Conservation (phyloP, 2,797 vertebrate genomes). For the Alcedo quadribrachys region DNA sequence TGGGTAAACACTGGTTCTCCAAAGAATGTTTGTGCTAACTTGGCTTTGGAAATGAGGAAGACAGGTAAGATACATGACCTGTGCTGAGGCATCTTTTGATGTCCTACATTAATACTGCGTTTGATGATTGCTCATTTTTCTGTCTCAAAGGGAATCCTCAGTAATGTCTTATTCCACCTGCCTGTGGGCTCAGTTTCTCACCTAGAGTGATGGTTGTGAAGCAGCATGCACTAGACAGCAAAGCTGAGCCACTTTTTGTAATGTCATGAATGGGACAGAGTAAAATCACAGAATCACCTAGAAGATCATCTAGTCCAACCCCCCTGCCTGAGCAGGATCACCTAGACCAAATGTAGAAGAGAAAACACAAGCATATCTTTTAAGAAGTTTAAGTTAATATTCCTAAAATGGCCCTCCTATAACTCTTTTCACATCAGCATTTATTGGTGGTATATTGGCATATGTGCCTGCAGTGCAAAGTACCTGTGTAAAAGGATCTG, state of each 20-base stretch:
- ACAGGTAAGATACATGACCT: background rate
- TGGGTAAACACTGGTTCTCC: conserved; percentile 11
- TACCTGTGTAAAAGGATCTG: background rate
- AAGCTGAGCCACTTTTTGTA: background rate
- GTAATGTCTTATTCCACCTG: background rate
- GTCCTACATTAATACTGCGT: background rate
- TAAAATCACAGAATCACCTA: no score
- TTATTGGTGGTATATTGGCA: background rate
- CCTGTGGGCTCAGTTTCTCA: background rate
- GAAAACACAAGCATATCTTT: background rate
- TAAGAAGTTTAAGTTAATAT: background rate
- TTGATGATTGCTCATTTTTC: conserved; percentile 5
- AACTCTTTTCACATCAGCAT: background rate
- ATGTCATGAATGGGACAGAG: background rate
- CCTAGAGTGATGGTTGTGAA: background rate
- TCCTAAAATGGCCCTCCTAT: background rate
- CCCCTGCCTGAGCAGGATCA: no score
- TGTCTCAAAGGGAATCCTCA: background rate
- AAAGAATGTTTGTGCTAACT: conserved; percentile 36
- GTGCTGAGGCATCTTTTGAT: conserved; percentile 26
- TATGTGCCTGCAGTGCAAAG: background rate
- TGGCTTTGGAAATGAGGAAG: conserved; percentile 27
- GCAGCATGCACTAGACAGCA: background rate
- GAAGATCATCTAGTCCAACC: no score
- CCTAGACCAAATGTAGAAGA: background rate